Conservation (phyloP, 1,140 invertebrate species). For the Daktulosphaira vitifoliae region DNA sequence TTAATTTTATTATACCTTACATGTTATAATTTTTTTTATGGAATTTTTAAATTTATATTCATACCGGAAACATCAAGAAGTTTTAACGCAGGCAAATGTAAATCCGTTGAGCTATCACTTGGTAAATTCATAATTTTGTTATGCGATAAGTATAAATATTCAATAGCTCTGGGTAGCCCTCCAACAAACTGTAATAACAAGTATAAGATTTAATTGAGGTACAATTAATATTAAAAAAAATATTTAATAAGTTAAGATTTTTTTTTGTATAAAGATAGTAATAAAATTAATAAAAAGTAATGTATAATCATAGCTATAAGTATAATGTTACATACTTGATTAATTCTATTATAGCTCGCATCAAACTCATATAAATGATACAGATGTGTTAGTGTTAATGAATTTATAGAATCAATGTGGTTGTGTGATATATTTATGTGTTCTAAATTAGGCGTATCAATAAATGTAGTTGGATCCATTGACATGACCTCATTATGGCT, state of each 20-base stretch:
- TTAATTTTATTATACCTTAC: too few relatives aligned
- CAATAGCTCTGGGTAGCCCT: slow-evolving; percentile 63
- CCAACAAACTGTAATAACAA: slow-evolving; percentile 41
- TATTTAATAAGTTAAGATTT: too few relatives aligned
- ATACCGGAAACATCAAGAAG: slow-evolving; percentile 60
- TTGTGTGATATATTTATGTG: slow-evolving; percentile 45
- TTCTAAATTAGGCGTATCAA: slow-evolving; percentile 60
- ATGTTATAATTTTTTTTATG: too few relatives aligned
- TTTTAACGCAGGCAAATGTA: slow-evolving; percentile 59
- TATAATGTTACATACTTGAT: slow-evolving; percentile 42
- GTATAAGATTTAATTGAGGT: neutral
- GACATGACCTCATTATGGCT: slow-evolving; percentile 63
- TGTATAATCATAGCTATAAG: neutral
- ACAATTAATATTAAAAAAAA: neutral
- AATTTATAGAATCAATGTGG: slow-evolving; percentile 40
- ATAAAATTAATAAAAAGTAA: neutral
- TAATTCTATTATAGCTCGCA: slow-evolving; percentile 62
- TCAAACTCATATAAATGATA: slow-evolving; percentile 68
- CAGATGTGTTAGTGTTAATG: slow-evolving; percentile 58
- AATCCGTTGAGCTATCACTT: slow-evolving; percentile 51
- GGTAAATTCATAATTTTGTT: slow-evolving; percentile 64
- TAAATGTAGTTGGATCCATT: slow-evolving; percentile 63
- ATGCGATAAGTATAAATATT: slow-evolving; percentile 62
- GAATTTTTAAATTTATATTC: neutral
- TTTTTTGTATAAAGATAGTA: too few relatives aligned